phyloP scores from a whole-genome alignment of 2,888 invertebrate genomes.

The Tetranychus truncatus region DNA sequence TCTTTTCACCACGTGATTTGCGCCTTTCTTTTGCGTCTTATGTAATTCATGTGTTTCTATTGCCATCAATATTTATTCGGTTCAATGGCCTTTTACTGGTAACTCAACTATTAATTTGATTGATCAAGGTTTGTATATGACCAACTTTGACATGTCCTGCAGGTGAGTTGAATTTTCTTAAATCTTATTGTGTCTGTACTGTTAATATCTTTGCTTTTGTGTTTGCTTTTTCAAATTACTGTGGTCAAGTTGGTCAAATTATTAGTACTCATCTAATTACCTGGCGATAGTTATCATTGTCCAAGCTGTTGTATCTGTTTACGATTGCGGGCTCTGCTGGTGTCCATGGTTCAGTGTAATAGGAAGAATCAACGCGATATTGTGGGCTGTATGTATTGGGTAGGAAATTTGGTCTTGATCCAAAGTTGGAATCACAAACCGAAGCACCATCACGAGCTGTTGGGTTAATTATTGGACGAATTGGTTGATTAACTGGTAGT shows the following conservation, averaged over 20 bases:
- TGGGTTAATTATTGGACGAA: slow-evolving; percentile 24
- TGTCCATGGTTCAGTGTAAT: neutral
- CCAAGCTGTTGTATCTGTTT: slow-evolving; percentile 51
- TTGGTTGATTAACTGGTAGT: slow-evolving; percentile 88
- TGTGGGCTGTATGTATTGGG: neutral
- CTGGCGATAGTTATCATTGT: slow-evolving; percentile 80
- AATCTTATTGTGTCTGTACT: too few relatives aligned
- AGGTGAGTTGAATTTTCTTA: too few relatives aligned
- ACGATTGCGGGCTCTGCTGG: slow-evolving; percentile 32
- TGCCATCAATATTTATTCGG: too few relatives aligned
- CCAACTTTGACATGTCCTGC: too few relatives aligned
- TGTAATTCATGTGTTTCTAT: too few relatives aligned
- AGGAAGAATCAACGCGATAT: neutral
- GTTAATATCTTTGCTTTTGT: too few relatives aligned
- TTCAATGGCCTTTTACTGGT: too few relatives aligned
- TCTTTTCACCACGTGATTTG: neutral
- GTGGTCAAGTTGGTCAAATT: neutral
- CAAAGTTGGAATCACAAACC: neutral
- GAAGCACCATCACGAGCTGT: slow-evolving; percentile 11
- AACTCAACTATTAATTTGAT: too few relatives aligned
- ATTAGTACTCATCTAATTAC: slow-evolving; percentile 32
- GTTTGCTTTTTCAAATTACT: neutral
- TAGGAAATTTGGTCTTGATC: neutral
- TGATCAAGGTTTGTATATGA: too few relatives aligned
- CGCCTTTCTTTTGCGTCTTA: neutral